Evolutionary conservation across 1,140 invertebrate species (phyloP), one percentile per base, ranked within the genome.

Genomic region (Calosoma granatense): DNA sequence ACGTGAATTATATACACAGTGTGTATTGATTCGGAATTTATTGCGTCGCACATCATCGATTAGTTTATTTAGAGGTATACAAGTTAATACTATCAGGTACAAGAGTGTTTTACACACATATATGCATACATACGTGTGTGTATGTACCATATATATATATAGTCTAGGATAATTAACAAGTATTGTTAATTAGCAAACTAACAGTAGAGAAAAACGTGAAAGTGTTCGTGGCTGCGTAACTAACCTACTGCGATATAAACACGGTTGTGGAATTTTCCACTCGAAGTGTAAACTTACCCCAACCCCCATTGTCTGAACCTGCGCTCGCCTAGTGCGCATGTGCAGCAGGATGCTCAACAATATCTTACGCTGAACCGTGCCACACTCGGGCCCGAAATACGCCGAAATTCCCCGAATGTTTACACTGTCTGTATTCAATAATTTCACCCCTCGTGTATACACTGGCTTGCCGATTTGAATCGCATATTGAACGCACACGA

Each of bases 161-260:
- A 36, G 6, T 36, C 6, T 36, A 36, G 6, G 6, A 36, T 36
- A n/a, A n/a, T n/a, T n/a, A n/a, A n/a, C n/a, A n/a, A n/a, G n/a
- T n/a, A n/a, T n/a, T n/a, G n/a, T n/a, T 36, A 36, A 36, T 36
- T 36, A 36, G 6, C n/a, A 36, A 36, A 36, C 6, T 36, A 36
- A 36, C 26, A 6, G 26, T 36, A 47, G 15, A 47, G 6, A 47
- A 47, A 12, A 47, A 6, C 41, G 15, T 47, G 41, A 11, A 17
- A 47, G 17, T 12, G 17, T 47, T 4, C 4, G 41, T 47, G 41
- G 41, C 14, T 6, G 6, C 41, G 41, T 47, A 47, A 47, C 41
- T 47, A 47, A 47, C 41, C 41, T 47, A 47, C 26, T 47, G 41
- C 41, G 41, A 6, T 17, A 47, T 47, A 47, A 47, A 47, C 41